phyloP scores from a whole-genome alignment of 1,140 invertebrate species.

The Belonocnema kinseyi region DNA sequence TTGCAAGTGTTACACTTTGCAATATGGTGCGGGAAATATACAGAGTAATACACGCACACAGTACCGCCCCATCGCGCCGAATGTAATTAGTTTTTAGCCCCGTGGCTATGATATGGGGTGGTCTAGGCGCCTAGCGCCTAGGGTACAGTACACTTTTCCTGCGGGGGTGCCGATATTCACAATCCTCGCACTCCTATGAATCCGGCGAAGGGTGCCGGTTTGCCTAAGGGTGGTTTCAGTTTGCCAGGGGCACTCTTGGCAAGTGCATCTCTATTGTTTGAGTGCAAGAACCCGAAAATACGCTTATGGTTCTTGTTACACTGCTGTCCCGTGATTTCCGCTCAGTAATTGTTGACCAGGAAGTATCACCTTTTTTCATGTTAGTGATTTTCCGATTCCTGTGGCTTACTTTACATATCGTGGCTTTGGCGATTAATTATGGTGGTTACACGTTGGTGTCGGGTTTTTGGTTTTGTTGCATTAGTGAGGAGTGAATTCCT shows the following conservation, averaged over 20 bases:
- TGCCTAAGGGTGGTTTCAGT: constrained; percentile 64
- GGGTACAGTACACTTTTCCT: constrained; percentile 46
- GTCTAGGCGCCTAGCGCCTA: constrained; percentile 48
- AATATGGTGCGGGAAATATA: constrained; percentile 59
- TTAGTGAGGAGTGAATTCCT: too few species aligned
- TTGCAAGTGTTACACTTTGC: constrained; percentile 55
- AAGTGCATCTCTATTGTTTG: constrained; percentile 69
- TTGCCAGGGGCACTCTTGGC: constrained; percentile 65
- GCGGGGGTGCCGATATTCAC: constrained; percentile 39
- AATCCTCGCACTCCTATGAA: constrained; percentile 41
- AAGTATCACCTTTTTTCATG: neutral
- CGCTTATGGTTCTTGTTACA: constrained; percentile 49
- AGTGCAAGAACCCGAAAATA: constrained; percentile 67
- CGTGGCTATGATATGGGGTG: constrained; percentile 64
- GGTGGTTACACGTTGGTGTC: too few species aligned
- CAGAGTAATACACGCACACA: constrained; percentile 43
- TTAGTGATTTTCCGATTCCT: neutral
- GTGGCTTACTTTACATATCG: neutral
- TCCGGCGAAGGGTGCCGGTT: constrained; percentile 46
- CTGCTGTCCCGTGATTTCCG: constrained; percentile 41
- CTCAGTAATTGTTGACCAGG: neutral
- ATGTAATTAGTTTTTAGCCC: constrained; percentile 73
- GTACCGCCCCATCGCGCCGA: constrained; percentile 55
- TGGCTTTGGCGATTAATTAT: neutral
- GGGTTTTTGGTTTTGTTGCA: too few species aligned